Evolutionary conservation across 1,140 invertebrate genomes (phyloP).

Genomic region (Diorhabda carinulata): DNA sequence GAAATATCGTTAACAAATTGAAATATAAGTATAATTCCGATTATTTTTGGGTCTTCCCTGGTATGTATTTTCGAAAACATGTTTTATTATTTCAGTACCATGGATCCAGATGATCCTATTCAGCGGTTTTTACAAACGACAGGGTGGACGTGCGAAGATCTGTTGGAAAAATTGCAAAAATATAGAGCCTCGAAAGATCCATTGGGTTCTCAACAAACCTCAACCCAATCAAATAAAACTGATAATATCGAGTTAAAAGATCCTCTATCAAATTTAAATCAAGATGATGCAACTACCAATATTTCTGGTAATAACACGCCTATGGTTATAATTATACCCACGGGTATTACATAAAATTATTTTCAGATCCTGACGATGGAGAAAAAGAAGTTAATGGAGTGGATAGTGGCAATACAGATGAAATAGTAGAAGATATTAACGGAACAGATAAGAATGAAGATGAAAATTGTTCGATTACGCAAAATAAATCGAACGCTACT

Average conservation of each 20-base stretch:
- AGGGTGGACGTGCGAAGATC: constrained; percentile 14
- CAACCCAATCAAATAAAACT: neutral
- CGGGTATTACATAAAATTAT: neutral
- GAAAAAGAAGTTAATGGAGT: constrained; percentile 6
- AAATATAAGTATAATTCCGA: no score
- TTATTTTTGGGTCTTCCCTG: no score
- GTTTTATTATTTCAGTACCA: neutral
- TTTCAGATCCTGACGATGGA: constrained; percentile 14
- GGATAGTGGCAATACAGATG: constrained; percentile 9
- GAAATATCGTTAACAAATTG: no score
- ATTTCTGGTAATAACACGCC: neutral
- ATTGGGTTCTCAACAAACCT: neutral
- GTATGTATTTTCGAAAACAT: no score
- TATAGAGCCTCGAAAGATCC: neutral
- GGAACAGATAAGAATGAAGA: neutral
- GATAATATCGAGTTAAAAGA: neutral
- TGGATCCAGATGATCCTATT: constrained; percentile 11
- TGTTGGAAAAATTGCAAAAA: constrained; percentile 11
- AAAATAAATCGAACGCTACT: constrained; percentile 3
- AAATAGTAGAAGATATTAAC: constrained; percentile 12
- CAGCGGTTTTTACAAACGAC: constrained; percentile 13
- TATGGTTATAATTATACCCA: neutral
- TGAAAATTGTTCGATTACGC: neutral
- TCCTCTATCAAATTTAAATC: neutral
- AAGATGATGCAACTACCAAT: neutral